Evolutionary conservation across 2,888 invertebrate genomes (phyloP).

Genomic region (Tenthredo mesomela): DNA sequence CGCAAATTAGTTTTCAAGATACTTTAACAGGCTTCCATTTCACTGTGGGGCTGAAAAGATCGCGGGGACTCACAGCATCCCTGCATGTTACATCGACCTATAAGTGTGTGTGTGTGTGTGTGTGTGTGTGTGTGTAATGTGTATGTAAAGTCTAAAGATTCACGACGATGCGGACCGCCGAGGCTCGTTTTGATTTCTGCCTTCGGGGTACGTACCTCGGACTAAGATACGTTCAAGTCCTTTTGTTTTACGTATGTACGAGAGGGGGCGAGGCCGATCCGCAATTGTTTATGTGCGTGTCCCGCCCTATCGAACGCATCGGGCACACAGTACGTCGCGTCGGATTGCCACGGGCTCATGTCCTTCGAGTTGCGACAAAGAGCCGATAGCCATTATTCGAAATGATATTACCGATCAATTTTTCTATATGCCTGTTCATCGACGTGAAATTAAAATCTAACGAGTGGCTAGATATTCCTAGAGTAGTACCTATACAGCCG

Average conservation of each 20-base stretch:
- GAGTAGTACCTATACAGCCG: too few relatives aligned
- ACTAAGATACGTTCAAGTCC: slow-evolving; percentile 57
- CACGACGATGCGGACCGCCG: slow-evolving; percentile 55
- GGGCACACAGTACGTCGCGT: slow-evolving; percentile 62
- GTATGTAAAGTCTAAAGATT: slow-evolving; percentile 34
- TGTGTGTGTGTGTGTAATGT: neutral
- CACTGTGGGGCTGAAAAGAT: neutral
- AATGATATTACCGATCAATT: neutral
- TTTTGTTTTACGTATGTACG: slow-evolving; percentile 70
- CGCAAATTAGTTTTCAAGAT: neutral
- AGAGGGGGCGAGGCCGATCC: slow-evolving; percentile 75
- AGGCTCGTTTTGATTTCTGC: slow-evolving; percentile 55
- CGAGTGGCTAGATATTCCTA: neutral
- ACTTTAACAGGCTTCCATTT: neutral
- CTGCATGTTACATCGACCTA: neutral
- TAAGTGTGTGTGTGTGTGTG: neutral
- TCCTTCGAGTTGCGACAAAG: slow-evolving; percentile 37
- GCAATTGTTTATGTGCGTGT: slow-evolving; percentile 77
- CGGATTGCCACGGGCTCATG: slow-evolving; percentile 26
- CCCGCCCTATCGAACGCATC: slow-evolving; percentile 76
- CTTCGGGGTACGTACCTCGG: slow-evolving; percentile 42
- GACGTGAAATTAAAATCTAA: neutral
- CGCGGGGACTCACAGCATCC: neutral
- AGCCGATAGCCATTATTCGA: neutral
- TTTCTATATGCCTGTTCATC: neutral